These are phyloP conservation scores for Prunella himalayana DNA, from an alignment of 2,113 vertebrate species.

Conservation along the genomic window DNA sequence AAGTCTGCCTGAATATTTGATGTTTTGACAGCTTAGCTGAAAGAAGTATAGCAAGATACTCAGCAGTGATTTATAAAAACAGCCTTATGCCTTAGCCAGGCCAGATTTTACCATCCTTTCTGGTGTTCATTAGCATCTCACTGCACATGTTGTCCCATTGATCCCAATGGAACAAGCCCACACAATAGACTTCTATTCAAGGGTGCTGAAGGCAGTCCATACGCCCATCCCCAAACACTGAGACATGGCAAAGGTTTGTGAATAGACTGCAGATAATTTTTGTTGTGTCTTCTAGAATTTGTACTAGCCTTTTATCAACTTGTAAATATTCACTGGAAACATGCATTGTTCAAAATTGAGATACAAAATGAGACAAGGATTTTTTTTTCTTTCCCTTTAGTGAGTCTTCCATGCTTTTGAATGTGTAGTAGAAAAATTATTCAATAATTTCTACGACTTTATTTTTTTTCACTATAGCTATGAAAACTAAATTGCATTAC, in stretches of 20 bases:
- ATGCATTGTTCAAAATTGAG: constrained; percentile 45
- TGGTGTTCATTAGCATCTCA: constrained; percentile 62
- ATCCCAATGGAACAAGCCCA: constrained; percentile 59
- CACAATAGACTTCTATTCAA: constrained; percentile 66
- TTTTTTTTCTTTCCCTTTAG: neutral
- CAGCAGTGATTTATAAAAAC: neutral
- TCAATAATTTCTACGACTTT: neutral
- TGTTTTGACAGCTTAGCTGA: neutral
- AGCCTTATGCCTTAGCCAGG: neutral
- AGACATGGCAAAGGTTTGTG: constrained; percentile 51
- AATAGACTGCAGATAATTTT: constrained; percentile 62
- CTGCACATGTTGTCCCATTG: constrained; percentile 58
- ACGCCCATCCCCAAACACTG: constrained; percentile 47
- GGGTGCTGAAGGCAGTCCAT: constrained; percentile 40
- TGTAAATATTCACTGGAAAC: constrained; percentile 33
- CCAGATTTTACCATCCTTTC: constrained; percentile 48
- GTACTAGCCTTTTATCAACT: constrained; percentile 18
- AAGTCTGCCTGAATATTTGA: neutral
- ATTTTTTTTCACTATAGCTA: neutral
- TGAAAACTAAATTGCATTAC: neutral
- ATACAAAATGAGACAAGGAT: constrained; percentile 17
- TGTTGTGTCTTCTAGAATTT: constrained; percentile 52
- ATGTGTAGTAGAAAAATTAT: neutral
- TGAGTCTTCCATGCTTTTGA: neutral
- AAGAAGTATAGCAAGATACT: neutral